Evolutionary conservation across 2,888 invertebrate species (phyloP), one percentile per base, ranked within the genome.

Genomic region (Blastobasis lacticolella): DNA sequence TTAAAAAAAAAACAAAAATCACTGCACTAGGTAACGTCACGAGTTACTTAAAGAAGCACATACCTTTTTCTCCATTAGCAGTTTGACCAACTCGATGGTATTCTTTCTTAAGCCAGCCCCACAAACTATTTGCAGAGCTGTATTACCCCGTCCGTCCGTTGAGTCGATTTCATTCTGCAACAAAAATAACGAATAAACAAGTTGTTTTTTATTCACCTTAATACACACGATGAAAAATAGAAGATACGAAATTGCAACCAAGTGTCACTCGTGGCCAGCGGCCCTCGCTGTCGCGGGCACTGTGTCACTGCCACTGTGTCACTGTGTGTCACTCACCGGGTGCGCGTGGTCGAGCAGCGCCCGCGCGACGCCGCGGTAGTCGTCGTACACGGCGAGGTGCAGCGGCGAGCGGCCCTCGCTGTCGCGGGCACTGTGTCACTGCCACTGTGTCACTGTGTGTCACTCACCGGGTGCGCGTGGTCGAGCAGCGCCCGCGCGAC

Each of bases 91-190:
- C 10, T 49, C 48, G 0, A 74, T 53, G 0, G 89, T 80, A 45
- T 85, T 71, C 40, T 77, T 64, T 38, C 66, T 69, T 10, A 74
- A 38, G 0, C 63, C 57, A 0, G 73, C 69, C 10, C 83, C 91
- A 54, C 91, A 91, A 0, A 92, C 92, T 42, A 91, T 90, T 61
- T 93, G 91, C 37, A 94, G 75, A 0, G 94, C 90, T 0, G 92
- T 92, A 54, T 92, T 88, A 4, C 92, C 92, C 5, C 81, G 77
- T 5, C 88, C 90, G 57, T 91, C 91, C 49, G 78, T 69, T 9
- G 74, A 79, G 59, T 90, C 88, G 0, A 90, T 75, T 45, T 90
- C 82, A 23, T 78, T 71, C 66, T 89, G 73, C 0, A 82, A 83
- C 37, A 8, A 45, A 38, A 10, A 46, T 44, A 37, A 37, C 7